phyloP scores from a whole-genome alignment of 2,113 vertebrate genomes.

The Vidua macroura region DNA sequence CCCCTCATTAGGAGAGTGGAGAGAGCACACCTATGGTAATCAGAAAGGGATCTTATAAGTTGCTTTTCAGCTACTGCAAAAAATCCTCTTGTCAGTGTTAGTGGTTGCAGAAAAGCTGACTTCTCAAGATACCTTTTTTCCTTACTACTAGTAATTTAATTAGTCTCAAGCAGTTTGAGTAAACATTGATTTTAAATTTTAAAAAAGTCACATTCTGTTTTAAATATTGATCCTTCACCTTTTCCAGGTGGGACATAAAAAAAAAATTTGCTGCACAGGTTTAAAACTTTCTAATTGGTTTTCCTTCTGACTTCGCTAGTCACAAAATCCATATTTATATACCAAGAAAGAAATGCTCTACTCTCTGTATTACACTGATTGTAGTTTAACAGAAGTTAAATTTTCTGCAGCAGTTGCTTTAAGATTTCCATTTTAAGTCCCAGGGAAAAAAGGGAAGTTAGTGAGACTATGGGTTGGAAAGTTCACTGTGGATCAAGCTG shows the following conservation, averaged over 20 bases:
- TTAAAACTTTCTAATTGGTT: background rate
- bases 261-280: background rate
- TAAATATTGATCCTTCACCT: background rate
- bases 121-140: background rate
- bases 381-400: background rate
- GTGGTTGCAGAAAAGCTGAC: background rate
- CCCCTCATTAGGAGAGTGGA: background rate
- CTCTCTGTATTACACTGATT: background rate
- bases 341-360: background rate
- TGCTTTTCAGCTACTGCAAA: background rate
- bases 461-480: background rate
- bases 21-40: background rate
- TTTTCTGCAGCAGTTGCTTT: background rate
- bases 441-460: background rate
- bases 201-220: background rate
- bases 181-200: background rate
- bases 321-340: background rate
- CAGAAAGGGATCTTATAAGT: background rate
- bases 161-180: background rate
- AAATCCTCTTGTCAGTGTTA: background rate
- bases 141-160: background rate
- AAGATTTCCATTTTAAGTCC: background rate
- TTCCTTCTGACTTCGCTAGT: background rate
- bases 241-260: background rate
- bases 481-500: background rate